A percentile compares a stretch with the other conserved stretches of the same genome.
Conservation (phyloP, 2,113 vertebrate species). For the Capreolus pygargus region DNA sequence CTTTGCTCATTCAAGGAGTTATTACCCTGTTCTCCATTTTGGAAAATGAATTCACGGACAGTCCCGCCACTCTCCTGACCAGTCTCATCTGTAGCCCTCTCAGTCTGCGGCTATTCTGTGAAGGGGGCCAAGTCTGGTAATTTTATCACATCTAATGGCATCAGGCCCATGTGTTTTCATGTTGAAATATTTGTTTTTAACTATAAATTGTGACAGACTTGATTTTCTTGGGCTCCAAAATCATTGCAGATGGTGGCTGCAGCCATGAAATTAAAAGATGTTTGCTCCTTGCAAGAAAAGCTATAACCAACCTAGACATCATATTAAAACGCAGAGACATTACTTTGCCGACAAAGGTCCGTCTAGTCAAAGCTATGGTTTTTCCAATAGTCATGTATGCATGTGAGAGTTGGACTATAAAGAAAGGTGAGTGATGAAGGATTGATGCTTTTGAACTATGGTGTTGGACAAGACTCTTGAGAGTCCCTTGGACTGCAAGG, state of each 20-base stretch:
- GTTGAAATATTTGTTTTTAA: neutral
- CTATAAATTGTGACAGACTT: neutral
- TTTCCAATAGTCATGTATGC: neutral
- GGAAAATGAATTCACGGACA: neutral
- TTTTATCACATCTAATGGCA: neutral
- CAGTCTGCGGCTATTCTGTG: neutral
- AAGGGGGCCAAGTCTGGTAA: neutral
- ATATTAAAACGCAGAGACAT: neutral
- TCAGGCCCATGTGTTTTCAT: neutral
- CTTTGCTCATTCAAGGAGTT: neutral
- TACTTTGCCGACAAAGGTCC: neutral
- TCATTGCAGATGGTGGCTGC: neutral
- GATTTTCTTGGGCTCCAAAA: neutral
- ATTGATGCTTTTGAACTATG: neutral
- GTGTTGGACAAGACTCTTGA: neutral
- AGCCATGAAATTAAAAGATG: neutral
- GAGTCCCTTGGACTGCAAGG: neutral
- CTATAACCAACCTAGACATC: neutral
- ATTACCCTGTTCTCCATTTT: neutral
- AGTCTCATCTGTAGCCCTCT: neutral
- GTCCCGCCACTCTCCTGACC: no score
- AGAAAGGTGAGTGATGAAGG: accelerated
- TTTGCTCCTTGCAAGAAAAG: neutral
- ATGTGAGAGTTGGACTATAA: neutral
- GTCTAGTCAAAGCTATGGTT: neutral